A percentile compares a stretch with the other conserved stretches of the same genome.
These are phyloP conservation scores for Oscheius onirici DNA, from an alignment of 2,888 invertebrate genomes.

Conservation along the genomic window DNA sequence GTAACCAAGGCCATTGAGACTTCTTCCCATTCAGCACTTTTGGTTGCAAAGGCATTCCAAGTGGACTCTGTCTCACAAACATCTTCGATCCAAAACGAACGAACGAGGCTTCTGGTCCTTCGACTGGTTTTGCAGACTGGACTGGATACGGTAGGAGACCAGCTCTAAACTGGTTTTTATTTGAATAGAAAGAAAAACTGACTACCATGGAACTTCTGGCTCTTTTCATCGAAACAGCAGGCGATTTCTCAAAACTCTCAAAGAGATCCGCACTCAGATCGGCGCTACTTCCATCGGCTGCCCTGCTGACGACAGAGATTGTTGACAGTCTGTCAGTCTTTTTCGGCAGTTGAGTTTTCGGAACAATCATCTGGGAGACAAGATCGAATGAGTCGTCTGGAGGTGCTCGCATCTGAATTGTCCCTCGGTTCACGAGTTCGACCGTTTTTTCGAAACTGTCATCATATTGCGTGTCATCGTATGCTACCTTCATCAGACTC, in stretches of 20 bases:
- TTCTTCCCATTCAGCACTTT: constrained; percentile 1
- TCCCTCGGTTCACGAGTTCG: neutral
- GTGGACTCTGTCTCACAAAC: constrained; percentile 7
- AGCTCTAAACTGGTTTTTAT: constrained; percentile 1
- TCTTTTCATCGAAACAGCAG: neutral
- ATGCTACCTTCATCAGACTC: constrained; percentile 27
- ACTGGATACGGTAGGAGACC: constrained; percentile 17
- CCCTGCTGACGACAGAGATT: neutral
- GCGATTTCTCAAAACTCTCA: constrained; percentile 2
- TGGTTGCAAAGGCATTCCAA: constrained; percentile 14
- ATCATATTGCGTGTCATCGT: neutral
- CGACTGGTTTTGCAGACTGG: constrained; percentile 21
- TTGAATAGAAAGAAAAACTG: neutral
- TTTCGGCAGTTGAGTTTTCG: neutral
- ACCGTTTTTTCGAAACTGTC: constrained; percentile 13
- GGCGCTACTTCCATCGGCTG: too few relatives aligned
- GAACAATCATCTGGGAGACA: constrained; percentile 15
- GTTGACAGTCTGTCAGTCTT: neutral
- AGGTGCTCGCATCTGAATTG: neutral
- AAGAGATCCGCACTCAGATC: neutral
- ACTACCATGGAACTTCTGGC: neutral
- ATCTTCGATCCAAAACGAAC: constrained; percentile 3
- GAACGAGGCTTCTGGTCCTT: neutral
- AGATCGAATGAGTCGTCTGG: constrained; percentile 21
- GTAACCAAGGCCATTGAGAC: neutral